Conservation (phyloP, 1,140 invertebrate species). For the Caenorhabditis briggsae region DNA sequence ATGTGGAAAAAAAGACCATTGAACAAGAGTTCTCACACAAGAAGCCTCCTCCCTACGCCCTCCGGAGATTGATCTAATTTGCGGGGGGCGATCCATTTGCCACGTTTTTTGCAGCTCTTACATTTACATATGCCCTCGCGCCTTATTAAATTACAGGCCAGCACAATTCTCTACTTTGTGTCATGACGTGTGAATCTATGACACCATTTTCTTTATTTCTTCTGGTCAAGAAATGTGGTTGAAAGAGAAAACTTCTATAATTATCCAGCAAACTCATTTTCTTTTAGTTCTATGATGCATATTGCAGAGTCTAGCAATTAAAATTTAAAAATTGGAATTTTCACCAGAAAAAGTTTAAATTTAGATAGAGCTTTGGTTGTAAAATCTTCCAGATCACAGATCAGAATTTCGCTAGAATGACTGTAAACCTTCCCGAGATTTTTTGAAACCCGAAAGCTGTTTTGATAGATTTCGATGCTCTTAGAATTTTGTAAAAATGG, state of each 20-base stretch:
- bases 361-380: background rate
- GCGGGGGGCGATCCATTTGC: background rate
- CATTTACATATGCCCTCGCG: background rate
- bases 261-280: slow-evolving; percentile 5
- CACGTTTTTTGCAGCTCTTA: slow-evolving; percentile 11
- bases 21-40: slow-evolving; percentile 42
- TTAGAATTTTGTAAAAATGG: no score
- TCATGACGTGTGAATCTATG: slow-evolving; percentile 1
- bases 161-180: no score
- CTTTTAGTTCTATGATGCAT: background rate
- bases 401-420: no score
- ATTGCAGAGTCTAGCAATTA: slow-evolving; percentile 6
- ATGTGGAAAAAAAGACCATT: background rate
- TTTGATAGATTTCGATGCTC: no score
- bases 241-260: background rate
- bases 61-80: background rate
- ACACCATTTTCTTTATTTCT: background rate
- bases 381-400: no score
- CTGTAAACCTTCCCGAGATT: no score
- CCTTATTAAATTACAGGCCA: background rate
- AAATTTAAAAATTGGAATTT: background rate
- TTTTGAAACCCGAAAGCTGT: no score
- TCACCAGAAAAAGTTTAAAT: background rate
- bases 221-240: background rate
- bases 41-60: background rate